These are phyloP conservation scores for Lacerta bilineata DNA, from an alignment of 2,797 vertebrate species.

Conservation along the genomic window DNA sequence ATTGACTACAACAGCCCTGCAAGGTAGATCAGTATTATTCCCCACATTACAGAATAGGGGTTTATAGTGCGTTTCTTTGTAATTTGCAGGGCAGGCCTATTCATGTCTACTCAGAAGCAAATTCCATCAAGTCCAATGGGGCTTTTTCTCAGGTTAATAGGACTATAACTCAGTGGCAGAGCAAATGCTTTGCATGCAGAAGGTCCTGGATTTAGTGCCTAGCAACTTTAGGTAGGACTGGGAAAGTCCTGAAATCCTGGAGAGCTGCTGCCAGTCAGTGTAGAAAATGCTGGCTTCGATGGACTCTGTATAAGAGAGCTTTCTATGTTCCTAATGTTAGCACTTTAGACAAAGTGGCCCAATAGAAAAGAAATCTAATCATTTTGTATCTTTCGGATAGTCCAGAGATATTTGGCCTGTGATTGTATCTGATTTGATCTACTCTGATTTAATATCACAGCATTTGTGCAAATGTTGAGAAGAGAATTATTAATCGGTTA, in stretches of 20 bases:
- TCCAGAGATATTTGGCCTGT: background rate
- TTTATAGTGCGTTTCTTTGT: background rate
- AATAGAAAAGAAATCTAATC: background rate
- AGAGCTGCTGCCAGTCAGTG: too few species aligned
- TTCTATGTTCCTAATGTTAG: slow-evolving; percentile 10
- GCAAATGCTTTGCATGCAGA: too few species aligned
- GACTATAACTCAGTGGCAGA: background rate
- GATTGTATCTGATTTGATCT: background rate
- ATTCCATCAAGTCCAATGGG: background rate
- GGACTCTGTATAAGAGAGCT: too few species aligned
- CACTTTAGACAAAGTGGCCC: slow-evolving; percentile 25
- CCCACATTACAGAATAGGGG: background rate
- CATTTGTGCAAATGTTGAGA: background rate
- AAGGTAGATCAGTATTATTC: background rate
- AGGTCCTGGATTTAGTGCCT: too few species aligned
- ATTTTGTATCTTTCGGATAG: background rate
- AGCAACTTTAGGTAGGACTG: too few species aligned
- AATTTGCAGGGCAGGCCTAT: too few species aligned
- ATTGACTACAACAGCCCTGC: background rate
- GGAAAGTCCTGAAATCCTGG: too few species aligned
- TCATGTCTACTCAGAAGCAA: background rate
- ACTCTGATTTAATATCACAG: background rate
- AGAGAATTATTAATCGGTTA: background rate
- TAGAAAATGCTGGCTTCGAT: too few species aligned
- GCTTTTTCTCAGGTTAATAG: background rate